A percentile compares a stretch with the other conserved stretches of the same genome.
These are phyloP conservation scores for Zophobas morio DNA, from an alignment of 1,140 invertebrate species.

Conservation along the genomic window DNA sequence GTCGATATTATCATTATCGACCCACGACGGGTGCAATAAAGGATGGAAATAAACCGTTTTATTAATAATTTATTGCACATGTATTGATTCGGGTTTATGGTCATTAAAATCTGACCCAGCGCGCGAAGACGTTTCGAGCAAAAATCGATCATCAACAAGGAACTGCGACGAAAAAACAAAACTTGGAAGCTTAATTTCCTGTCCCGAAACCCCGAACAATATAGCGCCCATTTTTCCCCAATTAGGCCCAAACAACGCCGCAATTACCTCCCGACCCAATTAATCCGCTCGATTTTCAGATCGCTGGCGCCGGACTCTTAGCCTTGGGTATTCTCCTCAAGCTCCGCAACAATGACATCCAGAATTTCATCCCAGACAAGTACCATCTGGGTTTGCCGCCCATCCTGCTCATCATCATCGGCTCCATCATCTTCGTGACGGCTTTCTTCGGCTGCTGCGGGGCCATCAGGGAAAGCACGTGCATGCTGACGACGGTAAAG, in stretches of 20 bases:
- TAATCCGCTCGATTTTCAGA: slow-evolving; percentile 51
- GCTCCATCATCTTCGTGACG: slow-evolving; percentile 83
- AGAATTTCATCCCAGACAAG: slow-evolving; percentile 53
- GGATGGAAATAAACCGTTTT: slow-evolving; percentile 25
- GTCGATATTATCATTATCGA: slow-evolving; percentile 27
- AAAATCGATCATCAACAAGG: not conserved
- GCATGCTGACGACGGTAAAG: slow-evolving; percentile 82
- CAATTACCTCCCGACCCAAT: slow-evolving; percentile 4
- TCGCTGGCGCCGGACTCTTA: slow-evolving; percentile 55
- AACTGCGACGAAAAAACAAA: not conserved
- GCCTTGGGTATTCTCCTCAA: slow-evolving; percentile 55
- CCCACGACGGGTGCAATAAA: slow-evolving; percentile 3
- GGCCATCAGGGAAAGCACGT: slow-evolving; percentile 84
- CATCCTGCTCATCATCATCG: slow-evolving; percentile 83
- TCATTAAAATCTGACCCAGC: slow-evolving; percentile 1
- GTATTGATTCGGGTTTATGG: slow-evolving; percentile 8
- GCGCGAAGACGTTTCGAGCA: not conserved
- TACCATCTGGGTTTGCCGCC: slow-evolving; percentile 69
- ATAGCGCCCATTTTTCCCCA: not conserved
- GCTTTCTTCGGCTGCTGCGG: slow-evolving; percentile 91
- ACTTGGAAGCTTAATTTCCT: slow-evolving; percentile 38
- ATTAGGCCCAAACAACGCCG: not conserved
- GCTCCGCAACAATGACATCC: slow-evolving; percentile 52
- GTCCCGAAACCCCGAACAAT: too few relatives aligned
- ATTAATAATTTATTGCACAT: slow-evolving; percentile 21